phyloP scores from a whole-genome alignment of 2,888 invertebrate species.

The Lasioglossum malachurum region DNA sequence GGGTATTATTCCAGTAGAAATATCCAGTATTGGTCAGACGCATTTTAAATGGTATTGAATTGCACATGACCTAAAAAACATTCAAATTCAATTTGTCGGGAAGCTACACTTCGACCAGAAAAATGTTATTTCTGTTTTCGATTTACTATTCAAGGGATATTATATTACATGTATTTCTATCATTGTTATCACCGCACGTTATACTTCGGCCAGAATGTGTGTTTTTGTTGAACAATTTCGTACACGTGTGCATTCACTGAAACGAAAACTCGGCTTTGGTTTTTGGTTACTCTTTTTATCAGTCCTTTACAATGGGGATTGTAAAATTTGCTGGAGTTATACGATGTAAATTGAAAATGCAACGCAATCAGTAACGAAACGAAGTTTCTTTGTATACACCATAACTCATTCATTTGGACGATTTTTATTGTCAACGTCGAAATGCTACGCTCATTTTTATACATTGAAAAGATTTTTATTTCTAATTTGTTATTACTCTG shows the following conservation, averaged over 20 bases:
- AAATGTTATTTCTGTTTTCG: neutral
- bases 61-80: neutral
- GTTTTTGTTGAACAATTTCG: conserved; percentile 22
- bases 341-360: neutral
- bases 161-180: neutral
- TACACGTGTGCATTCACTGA: neutral
- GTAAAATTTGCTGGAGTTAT: neutral
- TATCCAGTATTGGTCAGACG: neutral
- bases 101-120: neutral
- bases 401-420: neutral
- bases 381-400: neutral
- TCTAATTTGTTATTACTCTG: neutral
- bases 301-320: neutral
- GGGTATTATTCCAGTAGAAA: neutral
- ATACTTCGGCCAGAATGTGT: neutral
- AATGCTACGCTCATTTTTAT: neutral
- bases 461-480: neutral
- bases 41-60: no score
- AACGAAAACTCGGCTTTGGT: conserved; percentile 37
- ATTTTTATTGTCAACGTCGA: neutral
- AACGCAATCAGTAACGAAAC: neutral
- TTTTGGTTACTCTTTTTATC: neutral
- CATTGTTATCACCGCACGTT: neutral
- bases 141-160: neutral
- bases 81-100: neutral